Base-by-base conservation (phyloP, 2,797 vertebrate species). In the Tiaroga cobitis region DNA sequence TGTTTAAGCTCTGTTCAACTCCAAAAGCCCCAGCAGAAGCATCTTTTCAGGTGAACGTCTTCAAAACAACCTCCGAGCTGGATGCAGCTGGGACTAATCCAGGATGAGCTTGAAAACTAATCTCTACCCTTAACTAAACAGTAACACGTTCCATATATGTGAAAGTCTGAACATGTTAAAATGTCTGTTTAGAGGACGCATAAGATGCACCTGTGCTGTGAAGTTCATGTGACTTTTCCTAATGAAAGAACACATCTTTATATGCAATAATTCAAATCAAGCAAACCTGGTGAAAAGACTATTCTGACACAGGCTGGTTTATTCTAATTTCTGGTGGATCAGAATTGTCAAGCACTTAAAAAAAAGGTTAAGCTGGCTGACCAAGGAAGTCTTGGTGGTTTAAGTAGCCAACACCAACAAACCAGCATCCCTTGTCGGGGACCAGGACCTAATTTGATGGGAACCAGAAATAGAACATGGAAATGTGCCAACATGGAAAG, bases 111-210 rank as follows among this genome's bases (percentile, higher is more conserved):
- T 32, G 8, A 51, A 74, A 74, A 26, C 41, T 13, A 49, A 49
- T 74, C 81, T 74, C 24, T 29, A 37, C 21, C n/a, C 41, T 49
- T 41, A 59, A n/a, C 24, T 81, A 81, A 81, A 81, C 34, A 59
- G 49, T 83, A 73, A 83, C 15, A 74, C 39, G 39, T 63, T 56
- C 21, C 70, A 75, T 29, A 75, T 16, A 49, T 34, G 54, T 63
- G 3, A 63, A 73, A 43, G 81, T 63, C 39, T 61, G 69, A 74
- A 75, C 24, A 29, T 15, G 24, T 6, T 83, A 75, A 75, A 46
- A 51, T 19, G 21, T 46, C 56, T 67, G 32, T 51, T 51, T 9
- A 75, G 18, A 74, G 24, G 24, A 83, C 4, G 32, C 26, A 59
- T 59, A 59, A 21, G 18, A 24, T 39, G 18, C 69, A 74, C 24